A percentile compares a stretch with the other conserved stretches of the same genome.
These are phyloP conservation scores for Apeltes quadracus DNA, from an alignment of 2,113 vertebrate species.

Conservation along the genomic window DNA sequence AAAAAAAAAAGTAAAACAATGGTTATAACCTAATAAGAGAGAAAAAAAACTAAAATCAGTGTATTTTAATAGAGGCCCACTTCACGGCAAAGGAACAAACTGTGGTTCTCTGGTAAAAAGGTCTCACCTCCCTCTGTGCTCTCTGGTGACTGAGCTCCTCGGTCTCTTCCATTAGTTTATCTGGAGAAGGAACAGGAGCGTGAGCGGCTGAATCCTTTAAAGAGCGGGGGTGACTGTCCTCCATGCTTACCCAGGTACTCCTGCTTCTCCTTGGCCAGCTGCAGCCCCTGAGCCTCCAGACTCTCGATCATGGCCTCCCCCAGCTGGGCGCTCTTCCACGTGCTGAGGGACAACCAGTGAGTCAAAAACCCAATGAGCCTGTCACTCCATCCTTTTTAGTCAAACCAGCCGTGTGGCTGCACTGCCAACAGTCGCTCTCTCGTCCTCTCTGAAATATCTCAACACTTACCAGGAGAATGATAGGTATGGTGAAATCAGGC, in stretches of 20 bases:
- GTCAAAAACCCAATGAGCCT: no score
- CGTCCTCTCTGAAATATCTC: background rate
- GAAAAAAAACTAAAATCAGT: no score
- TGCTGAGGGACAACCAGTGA: no score
- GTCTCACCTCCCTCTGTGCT: slow-evolving; percentile 90
- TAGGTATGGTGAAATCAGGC: no score
- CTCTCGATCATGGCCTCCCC: slow-evolving; percentile 99
- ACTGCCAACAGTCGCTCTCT: background rate
- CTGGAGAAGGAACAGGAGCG: slow-evolving; percentile 74
- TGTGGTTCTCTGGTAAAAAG: background rate
- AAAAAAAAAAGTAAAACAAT: no score
- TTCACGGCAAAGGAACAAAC: background rate
- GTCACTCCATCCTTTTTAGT: background rate
- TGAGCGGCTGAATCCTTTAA: background rate
- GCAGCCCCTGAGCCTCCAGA: slow-evolving; percentile 95
- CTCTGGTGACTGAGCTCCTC: slow-evolving; percentile 93
- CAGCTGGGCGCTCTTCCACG: slow-evolving; percentile 95
- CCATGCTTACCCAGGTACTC: slow-evolving; percentile 89
- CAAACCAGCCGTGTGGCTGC: background rate
- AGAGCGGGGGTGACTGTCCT: background rate
- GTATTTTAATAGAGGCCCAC: background rate
- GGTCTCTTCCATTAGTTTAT: slow-evolving; percentile 97
- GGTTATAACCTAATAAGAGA: no score
- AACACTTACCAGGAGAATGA: no score
- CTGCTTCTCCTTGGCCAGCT: slow-evolving; percentile 97